These are phyloP conservation scores for Bombus pascuorum DNA, from an alignment of 1,140 invertebrate species.

Conservation along the genomic window DNA sequence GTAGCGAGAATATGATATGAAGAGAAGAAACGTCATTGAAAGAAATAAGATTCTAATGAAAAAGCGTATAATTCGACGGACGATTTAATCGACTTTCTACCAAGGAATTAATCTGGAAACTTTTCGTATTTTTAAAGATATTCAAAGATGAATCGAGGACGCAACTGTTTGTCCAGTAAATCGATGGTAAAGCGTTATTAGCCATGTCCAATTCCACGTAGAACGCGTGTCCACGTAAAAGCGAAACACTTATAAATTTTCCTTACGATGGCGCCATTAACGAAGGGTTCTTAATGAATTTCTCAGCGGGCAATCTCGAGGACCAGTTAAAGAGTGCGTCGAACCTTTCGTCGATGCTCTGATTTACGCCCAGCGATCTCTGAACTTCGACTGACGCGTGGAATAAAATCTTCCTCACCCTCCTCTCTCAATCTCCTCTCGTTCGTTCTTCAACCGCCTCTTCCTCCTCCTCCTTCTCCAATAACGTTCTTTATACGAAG, in stretches of 20 bases:
- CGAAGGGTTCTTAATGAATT: constrained; percentile 74
- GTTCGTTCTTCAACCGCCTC: background rate
- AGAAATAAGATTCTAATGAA: no score
- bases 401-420: constrained; percentile 53
- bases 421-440: background rate
- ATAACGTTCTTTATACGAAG: constrained; percentile 32
- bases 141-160: no score
- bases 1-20: no score
- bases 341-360: constrained; percentile 74
- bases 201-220: background rate
- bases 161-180: background rate
- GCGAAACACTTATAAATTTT: constrained; percentile 47
- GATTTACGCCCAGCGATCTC: constrained; percentile 75
- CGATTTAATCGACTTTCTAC: no score
- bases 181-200: constrained; percentile 1
- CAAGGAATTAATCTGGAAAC: no score
- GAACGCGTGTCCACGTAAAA: background rate
- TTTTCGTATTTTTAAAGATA: no score
- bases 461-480: constrained; percentile 18
- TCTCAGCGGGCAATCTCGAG: constrained; percentile 68
- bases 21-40: no score
- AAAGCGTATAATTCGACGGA: no score
- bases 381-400: constrained; percentile 60
- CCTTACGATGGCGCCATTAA: constrained; percentile 48
- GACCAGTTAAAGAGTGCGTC: constrained; percentile 26